Base-by-base conservation (phyloP, 2,888 invertebrate species). In the Tetramorium bicarinatum region DNA sequence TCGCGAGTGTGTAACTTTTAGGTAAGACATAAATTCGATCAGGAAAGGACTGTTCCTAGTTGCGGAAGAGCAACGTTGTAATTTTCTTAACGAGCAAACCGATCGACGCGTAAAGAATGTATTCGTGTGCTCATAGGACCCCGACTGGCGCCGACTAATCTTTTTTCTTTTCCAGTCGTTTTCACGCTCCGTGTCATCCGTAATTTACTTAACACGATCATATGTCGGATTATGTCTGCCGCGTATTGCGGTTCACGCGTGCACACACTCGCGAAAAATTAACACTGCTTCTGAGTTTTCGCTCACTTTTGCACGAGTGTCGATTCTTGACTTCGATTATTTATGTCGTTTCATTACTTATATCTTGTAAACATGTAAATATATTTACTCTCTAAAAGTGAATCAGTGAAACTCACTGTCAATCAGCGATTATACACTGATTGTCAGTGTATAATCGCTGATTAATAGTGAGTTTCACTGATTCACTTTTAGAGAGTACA, bases 191-290 rank as follows among this genome's bases (percentile, higher is more conserved):
- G 13, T 11, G 18, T 41, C 49, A 9, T 11, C 25, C 52, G 3
- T 21, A 61, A 47, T 34, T 76, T 41, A 61, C n/a, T 61, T 44
- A 61, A 74, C 25, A 25, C 44, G 44, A 67, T 41, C 21, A 7
- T 11, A 0, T 11, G 2, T 7, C 11, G 21, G 0, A 54, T 56
- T 56, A 72, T 54, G 54, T n/a, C 15, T 44, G 71, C n/a, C 52
- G 71, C 38, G 52, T 71, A 71, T 71, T 71, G 21, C 21, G 34
- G 21, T 71, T 72, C 7, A 34, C n/a, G 7, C 8, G 47, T 67
- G 25, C 15, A 34, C 25, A 66, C 25, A n/a, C 21, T 67, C 44
- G 38, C 44, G 34, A 71, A 47, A 38, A 49, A 72, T 11, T 38
- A 8, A n/a, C n/a, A 47, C 8, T n/a, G 44, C 25, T 21, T 3